These are phyloP conservation scores for Idaea aversata DNA, from an alignment of 2,888 invertebrate species.

Conservation along the genomic window DNA sequence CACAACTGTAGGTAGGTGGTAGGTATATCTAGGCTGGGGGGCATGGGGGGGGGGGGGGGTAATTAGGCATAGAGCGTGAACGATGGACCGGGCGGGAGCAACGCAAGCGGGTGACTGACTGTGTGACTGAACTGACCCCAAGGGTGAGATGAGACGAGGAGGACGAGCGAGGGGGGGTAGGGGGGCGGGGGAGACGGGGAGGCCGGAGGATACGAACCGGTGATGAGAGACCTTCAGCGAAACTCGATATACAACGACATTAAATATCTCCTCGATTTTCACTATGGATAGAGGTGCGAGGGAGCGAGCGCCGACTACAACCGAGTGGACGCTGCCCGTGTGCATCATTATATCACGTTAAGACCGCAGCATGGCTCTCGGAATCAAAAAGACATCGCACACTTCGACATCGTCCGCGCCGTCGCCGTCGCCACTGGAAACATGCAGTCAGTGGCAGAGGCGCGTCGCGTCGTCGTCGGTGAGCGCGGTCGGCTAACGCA, in stretches of 20 bases:
- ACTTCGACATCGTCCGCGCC: constrained; percentile 57
- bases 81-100: constrained; percentile 70
- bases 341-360: constrained; percentile 37
- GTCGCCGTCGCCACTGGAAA: constrained; percentile 61
- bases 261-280: constrained; percentile 68
- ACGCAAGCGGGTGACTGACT: constrained; percentile 58
- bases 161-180: constrained; percentile 34
- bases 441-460: constrained; percentile 63
- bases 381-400: constrained; percentile 79
- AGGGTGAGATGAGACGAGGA: constrained; percentile 39
- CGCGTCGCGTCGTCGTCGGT: background rate
- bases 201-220: constrained; percentile 39
- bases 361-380: constrained; percentile 63
- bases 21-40: constrained; percentile 48
- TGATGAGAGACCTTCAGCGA: constrained; percentile 80
- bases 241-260: constrained; percentile 57
- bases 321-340: constrained; percentile 38
- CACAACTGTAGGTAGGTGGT: constrained; percentile 64
- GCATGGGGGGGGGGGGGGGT: constrained; percentile 55
- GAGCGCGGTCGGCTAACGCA: constrained; percentile 22
- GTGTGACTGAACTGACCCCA: constrained; percentile 61
- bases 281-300: constrained; percentile 72
- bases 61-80: constrained; percentile 76
- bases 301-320: constrained; percentile 52
- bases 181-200: constrained; percentile 33